Percentiles rank a stretch among this genome's conserved stretches.
Evolutionary conservation across 2,797 vertebrate species (phyloP).

Genomic region (Sebastes steindachneri): DNA sequence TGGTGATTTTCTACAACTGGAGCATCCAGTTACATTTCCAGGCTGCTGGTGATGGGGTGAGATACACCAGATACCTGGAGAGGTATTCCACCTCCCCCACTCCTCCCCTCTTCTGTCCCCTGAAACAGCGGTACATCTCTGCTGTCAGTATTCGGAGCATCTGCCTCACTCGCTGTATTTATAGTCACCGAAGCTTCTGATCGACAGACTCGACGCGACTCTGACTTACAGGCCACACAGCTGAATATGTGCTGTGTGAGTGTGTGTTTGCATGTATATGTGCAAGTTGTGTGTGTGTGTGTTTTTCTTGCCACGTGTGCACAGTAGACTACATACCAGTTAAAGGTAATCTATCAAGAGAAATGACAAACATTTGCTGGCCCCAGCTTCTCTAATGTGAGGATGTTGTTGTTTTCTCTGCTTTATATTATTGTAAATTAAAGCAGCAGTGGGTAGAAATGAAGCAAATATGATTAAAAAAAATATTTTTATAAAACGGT

Average conservation of each 20-base stretch:
- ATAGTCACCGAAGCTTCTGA: constrained; percentile 60
- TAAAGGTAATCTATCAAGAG: not conserved
- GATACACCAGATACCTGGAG: constrained; percentile 53
- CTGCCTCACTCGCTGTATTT: constrained; percentile 66
- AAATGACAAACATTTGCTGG: not conserved
- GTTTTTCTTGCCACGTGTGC: not conserved
- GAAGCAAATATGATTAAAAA: too few relatives aligned
- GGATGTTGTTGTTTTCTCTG: not conserved
- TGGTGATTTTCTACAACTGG: constrained; percentile 41
- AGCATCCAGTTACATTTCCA: constrained; percentile 17
- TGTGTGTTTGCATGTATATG: not conserved
- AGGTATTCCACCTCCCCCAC: constrained; percentile 68
- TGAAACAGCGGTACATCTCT: constrained; percentile 34
- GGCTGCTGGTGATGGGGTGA: constrained; percentile 34
- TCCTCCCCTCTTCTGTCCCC: not conserved
- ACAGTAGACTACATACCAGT: not conserved
- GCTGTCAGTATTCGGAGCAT: constrained; percentile 58
- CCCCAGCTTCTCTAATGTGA: not conserved
- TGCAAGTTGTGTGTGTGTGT: not conserved
- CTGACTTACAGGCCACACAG: constrained; percentile 44
- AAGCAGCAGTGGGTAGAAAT: too few relatives aligned
- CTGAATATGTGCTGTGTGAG: constrained; percentile 34
- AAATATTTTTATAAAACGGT: too few relatives aligned
- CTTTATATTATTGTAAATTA: not conserved
- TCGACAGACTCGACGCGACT: constrained; percentile 19